Percentiles rank a stretch among this genome's conserved stretches.
Conservation (phyloP, 1,140 invertebrate genomes). For the Dendrolimus punctatus region DNA sequence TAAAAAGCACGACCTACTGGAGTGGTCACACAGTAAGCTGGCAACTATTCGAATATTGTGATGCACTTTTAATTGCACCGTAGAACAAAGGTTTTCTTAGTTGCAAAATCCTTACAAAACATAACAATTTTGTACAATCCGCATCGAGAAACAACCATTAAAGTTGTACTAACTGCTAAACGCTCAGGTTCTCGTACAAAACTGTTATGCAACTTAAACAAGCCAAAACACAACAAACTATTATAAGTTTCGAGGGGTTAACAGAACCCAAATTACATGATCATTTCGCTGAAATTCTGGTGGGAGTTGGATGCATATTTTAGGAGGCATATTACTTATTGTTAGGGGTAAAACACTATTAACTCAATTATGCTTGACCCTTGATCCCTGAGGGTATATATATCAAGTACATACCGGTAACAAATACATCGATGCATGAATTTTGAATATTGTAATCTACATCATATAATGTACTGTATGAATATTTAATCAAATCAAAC, state of each 20-base stretch:
- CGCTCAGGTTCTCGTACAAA: too few relatives aligned
- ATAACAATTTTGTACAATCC: not conserved
- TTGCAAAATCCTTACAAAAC: conserved; percentile 2
- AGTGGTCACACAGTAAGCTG: not conserved
- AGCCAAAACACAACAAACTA: too few relatives aligned
- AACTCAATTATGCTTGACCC: conserved; percentile 42
- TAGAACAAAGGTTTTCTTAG: conserved; percentile 1
- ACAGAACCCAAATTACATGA: not conserved
- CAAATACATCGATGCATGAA: not conserved
- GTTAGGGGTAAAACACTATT: conserved; percentile 15
- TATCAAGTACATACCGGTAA: not conserved
- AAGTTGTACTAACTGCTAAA: too few relatives aligned
- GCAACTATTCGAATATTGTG: not conserved
- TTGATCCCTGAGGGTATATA: conserved; percentile 19
- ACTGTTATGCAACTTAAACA: too few relatives aligned
- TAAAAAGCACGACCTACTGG: not conserved
- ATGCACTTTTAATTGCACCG: conserved; percentile 1
- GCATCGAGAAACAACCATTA: not conserved
- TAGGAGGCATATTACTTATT: conserved; percentile 7
- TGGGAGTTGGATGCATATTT: too few relatives aligned
- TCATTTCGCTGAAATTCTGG: not conserved
- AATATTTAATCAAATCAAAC: too few relatives aligned
- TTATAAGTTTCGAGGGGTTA: too few relatives aligned
- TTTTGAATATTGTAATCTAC: too few relatives aligned
- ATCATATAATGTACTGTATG: too few relatives aligned